Percentiles rank a stretch among this genome's conserved stretches.
Conservation (phyloP, 23 tunicate genomes). For the Oikopleura dioica region DNA sequence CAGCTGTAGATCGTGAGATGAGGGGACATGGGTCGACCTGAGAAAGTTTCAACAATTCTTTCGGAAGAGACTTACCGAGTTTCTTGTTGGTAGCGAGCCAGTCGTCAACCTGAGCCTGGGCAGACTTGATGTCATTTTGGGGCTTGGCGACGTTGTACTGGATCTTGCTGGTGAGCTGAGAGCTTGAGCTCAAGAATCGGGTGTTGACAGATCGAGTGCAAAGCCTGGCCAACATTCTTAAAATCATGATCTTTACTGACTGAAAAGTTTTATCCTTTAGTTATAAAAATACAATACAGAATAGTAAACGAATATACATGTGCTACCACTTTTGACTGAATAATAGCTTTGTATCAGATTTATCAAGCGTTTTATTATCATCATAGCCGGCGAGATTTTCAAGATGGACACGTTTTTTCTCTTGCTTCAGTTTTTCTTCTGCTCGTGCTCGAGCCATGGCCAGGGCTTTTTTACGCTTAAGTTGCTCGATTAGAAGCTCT, state of each 20-base stretch:
- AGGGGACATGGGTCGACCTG: constrained; percentile 11
- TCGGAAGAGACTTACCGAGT: neutral
- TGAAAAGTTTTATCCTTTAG: neutral
- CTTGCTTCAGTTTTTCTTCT: no score
- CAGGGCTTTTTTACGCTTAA: no score
- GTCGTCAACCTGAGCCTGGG: neutral
- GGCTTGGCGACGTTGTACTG: neutral
- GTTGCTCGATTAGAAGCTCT: no score
- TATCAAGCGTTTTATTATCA: neutral
- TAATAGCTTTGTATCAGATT: neutral
- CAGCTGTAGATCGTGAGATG: neutral
- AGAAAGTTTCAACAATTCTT: neutral
- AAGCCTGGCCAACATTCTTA: neutral
- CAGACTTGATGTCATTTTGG: neutral
- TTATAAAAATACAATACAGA: neutral
- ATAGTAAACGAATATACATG: neutral
- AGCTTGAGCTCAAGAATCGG: neutral
- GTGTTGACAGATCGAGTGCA: neutral
- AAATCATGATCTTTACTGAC: neutral
- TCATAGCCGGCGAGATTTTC: neutral
- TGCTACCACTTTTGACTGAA: constrained; percentile 8
- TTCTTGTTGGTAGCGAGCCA: neutral
- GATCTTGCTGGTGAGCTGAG: no score
- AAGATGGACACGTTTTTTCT: no score
- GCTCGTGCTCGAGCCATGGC: no score